A percentile compares a stretch with the other conserved stretches of the same genome.
phyloP scores from a whole-genome alignment of 2,797 vertebrate species.

The Cirrhinus molitorella region DNA sequence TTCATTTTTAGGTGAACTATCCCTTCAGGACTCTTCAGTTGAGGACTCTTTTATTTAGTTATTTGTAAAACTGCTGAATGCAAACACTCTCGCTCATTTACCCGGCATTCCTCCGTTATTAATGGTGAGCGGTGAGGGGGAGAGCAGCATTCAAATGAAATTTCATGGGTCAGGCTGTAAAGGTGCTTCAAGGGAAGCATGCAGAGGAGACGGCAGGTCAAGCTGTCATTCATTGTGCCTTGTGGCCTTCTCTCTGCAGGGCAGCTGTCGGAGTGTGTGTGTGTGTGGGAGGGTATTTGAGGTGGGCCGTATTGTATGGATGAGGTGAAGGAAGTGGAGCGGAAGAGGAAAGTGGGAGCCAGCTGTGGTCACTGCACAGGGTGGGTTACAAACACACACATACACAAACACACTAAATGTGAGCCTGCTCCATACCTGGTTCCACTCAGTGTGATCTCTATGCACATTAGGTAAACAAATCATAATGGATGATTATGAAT shows the following conservation, averaged over 20 bases:
- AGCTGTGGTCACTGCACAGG: conserved; percentile 50
- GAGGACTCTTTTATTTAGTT: background rate
- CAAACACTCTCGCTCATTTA: background rate
- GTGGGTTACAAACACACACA: background rate
- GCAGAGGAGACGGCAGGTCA: conserved; percentile 44
- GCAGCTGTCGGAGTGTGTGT: conserved; percentile 7
- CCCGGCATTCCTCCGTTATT: conserved; percentile 21
- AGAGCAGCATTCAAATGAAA: conserved; percentile 33
- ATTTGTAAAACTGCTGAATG: conserved; percentile 2
- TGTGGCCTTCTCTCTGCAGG: conserved; percentile 37
- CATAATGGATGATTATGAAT: conserved; percentile 28
- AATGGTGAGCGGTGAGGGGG: conserved; percentile 12
- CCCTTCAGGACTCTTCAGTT: no score
- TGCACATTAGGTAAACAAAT: conserved; percentile 36
- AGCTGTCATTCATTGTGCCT: conserved; percentile 44
- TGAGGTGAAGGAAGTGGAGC: conserved; percentile 52
- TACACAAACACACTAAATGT: conserved; percentile 22
- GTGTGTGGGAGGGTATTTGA: conserved; percentile 18
- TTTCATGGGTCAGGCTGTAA: conserved; percentile 42
- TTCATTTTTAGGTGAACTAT: no score
- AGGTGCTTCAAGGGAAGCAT: conserved; percentile 23
- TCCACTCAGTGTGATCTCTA: conserved; percentile 22
- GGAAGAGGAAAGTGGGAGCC: conserved; percentile 48
- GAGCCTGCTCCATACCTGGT: conserved; percentile 25
- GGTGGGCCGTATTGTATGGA: conserved; percentile 38